Conservation (phyloP, 2,888 invertebrate genomes). For the Drosophila cognata region DNA sequence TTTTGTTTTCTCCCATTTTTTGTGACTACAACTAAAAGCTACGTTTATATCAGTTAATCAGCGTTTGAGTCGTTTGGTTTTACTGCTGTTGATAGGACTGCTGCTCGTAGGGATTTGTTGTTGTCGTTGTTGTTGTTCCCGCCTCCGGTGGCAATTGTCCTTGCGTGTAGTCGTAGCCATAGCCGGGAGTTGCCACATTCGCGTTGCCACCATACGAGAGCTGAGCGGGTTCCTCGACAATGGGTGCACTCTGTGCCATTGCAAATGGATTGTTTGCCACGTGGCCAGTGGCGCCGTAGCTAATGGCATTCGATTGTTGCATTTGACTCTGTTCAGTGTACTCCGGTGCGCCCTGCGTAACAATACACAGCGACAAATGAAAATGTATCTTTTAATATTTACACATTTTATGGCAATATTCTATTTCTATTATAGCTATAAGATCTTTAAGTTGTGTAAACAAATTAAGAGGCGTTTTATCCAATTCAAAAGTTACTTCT, state of each 20-base stretch:
- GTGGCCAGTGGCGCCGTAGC: conserved; percentile 88
- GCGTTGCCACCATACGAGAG: conserved; percentile 44
- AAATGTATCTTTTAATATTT: background rate
- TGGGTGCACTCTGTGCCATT: conserved; percentile 78
- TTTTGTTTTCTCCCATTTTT: background rate
- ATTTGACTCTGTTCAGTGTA: conserved; percentile 84
- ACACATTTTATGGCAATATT: background rate
- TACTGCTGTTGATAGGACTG: conserved; percentile 74
- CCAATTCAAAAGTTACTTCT: background rate
- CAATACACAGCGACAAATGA: background rate
- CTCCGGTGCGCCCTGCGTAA: conserved; percentile 76
- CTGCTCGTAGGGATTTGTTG: conserved; percentile 70
- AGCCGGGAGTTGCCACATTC: conserved; percentile 30
- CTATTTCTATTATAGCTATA: accelerated
- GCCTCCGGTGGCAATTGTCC: conserved; percentile 34
- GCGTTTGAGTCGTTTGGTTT: conserved; percentile 10
- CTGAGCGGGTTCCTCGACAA: conserved; percentile 87
- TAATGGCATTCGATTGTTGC: conserved; percentile 85
- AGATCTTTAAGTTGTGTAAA: background rate
- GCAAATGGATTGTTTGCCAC: conserved; percentile 87
- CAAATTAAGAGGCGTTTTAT: background rate
- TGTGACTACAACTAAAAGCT: conserved; percentile 71
- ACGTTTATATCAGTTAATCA: conserved; percentile 51
- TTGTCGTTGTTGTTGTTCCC: background rate
- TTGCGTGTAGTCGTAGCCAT: conserved; percentile 68